Percentiles rank a stretch among this genome's conserved stretches.
Evolutionary conservation across 2,113 vertebrate genomes (phyloP).

Genomic region (Neogale vison): DNA sequence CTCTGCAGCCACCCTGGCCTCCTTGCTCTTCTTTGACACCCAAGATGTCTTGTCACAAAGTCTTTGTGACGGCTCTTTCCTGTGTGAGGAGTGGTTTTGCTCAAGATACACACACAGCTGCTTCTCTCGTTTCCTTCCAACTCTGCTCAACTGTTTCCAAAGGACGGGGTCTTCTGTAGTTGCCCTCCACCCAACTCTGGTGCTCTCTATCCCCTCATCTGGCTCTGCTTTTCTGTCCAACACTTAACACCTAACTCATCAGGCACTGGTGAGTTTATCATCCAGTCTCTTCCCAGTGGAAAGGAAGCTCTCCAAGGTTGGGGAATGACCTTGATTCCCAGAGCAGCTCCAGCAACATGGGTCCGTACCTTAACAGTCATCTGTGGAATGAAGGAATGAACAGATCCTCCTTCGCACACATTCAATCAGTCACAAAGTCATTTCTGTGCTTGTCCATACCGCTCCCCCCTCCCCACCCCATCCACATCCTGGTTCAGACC

Average conservation of each 20-base stretch:
- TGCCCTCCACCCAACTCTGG: neutral
- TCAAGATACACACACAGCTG: neutral
- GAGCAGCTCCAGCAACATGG: neutral
- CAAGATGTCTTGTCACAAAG: neutral
- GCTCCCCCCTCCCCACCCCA: fast-evolving
- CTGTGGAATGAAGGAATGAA: neutral
- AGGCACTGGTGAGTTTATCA: neutral
- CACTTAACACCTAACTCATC: neutral
- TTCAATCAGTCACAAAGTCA: neutral
- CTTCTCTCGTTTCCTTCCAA: neutral
- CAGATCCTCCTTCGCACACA: neutral
- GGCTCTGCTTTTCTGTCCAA: neutral
- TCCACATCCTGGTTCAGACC: neutral
- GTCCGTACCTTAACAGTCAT: neutral
- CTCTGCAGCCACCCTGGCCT: neutral
- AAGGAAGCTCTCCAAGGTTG: neutral
- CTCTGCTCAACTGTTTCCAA: neutral
- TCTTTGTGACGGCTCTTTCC: fast-evolving
- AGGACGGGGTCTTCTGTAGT: neutral
- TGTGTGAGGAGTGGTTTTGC: neutral
- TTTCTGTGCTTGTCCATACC: neutral
- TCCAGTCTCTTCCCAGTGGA: neutral
- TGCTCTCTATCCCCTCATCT: neutral
- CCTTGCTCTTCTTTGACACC: neutral
- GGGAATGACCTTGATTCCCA: neutral